Evolutionary conservation across 1,140 invertebrate genomes (phyloP).

Genomic region (Drosophila prosaltans): DNA sequence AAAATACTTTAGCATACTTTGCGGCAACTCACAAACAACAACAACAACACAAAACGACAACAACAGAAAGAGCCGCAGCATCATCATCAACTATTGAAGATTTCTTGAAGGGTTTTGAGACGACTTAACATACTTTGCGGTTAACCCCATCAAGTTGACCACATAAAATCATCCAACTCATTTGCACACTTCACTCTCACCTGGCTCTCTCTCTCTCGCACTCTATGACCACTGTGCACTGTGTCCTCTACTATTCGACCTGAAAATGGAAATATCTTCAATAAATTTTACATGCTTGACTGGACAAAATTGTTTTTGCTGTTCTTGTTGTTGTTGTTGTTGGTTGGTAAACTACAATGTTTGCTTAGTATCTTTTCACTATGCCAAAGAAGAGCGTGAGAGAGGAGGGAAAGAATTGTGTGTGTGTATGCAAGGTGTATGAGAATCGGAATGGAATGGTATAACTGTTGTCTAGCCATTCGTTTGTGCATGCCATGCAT

Average conservation of each 20-base stretch:
- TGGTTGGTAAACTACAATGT: constrained; percentile 72
- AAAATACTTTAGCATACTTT: constrained; percentile 5
- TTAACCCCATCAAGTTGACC: constrained; percentile 13
- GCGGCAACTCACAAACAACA: constrained; percentile 6
- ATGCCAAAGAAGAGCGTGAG: constrained; percentile 23
- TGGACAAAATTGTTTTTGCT: constrained; percentile 45
- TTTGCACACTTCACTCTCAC: constrained; percentile 8
- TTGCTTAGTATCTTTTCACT: constrained; percentile 67
- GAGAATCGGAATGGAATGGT: constrained; percentile 16
- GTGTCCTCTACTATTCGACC: constrained; percentile 27
- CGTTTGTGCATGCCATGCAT: constrained; percentile 58
- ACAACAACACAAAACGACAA: background rate
- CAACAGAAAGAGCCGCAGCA: background rate
- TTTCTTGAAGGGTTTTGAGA: constrained; percentile 9
- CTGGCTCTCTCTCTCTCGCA: background rate
- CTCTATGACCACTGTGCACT: constrained; percentile 14
- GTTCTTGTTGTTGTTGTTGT: constrained; percentile 19
- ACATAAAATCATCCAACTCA: constrained; percentile 11
- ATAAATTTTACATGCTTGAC: constrained; percentile 52
- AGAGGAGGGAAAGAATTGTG: constrained; percentile 19
- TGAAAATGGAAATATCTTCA: constrained; percentile 53
- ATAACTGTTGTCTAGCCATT: constrained; percentile 48
- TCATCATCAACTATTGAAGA: background rate
- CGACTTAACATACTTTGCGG: constrained; percentile 8
- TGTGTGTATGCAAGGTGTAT: constrained; percentile 25